phyloP scores from a whole-genome alignment of 2,797 vertebrate genomes.

The Varecia variegata region DNA sequence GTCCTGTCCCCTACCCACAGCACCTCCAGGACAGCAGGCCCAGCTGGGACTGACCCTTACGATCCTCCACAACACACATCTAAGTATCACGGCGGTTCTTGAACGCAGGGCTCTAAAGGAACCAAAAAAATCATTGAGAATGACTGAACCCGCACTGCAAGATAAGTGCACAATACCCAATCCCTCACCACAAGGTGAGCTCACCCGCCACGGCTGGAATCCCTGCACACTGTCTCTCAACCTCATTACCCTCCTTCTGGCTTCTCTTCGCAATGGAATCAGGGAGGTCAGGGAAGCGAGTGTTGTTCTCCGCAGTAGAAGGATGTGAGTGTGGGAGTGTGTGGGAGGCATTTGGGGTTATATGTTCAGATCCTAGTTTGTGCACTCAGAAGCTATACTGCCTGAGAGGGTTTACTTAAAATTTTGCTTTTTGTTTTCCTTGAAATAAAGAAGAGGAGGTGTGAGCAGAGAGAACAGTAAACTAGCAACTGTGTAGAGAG shows the following conservation, averaged over 20 bases:
- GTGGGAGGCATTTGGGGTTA: neutral
- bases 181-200: neutral
- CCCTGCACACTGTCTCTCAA: neutral
- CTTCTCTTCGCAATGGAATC: neutral
- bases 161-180: fast-evolving
- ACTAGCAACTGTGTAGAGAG: neutral
- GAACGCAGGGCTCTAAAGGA: too few species aligned
- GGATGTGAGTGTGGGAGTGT: neutral
- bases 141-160: too few species aligned
- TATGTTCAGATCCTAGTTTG: neutral
- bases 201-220: too few species aligned
- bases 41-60: neutral
- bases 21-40: neutral
- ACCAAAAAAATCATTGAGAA: neutral
- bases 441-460: neutral
- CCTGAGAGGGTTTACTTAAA: neutral
- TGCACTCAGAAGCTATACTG: neutral
- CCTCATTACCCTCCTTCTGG: neutral
- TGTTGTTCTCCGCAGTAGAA: neutral
- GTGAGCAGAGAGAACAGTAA: neutral
- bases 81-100: fast-evolving
- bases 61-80: neutral
- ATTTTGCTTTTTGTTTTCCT: neutral
- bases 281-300: neutral
- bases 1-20: neutral